phyloP scores from a whole-genome alignment of 2,888 invertebrate genomes.

The Caenorhabditis becei region DNA sequence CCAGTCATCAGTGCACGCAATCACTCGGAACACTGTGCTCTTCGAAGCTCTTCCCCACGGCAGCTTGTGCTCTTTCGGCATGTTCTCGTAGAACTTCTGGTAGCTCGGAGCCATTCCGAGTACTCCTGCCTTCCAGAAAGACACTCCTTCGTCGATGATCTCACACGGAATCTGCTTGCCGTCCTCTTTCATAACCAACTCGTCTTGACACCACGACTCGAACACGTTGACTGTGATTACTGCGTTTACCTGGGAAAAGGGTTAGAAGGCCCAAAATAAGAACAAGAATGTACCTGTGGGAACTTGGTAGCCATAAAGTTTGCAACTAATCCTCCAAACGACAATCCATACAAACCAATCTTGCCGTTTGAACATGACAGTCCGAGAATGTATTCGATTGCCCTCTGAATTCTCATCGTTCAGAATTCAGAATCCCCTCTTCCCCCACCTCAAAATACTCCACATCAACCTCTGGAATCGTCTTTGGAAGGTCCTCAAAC shows the following conservation, averaged over 20 bases:
- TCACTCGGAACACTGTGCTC: neutral
- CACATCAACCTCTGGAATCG: conserved; percentile 45
- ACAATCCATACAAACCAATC: conserved; percentile 5
- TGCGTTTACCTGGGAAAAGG: neutral
- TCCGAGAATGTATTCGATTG: conserved; percentile 32
- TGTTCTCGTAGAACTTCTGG: conserved; percentile 3
- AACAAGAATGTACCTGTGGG: neutral
- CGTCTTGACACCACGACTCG: neutral
- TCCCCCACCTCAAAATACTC: conserved; percentile 29
- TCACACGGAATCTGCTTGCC: conserved; percentile 5
- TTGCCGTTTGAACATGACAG: conserved; percentile 16
- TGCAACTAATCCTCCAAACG: conserved; percentile 8
- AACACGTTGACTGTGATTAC: conserved; percentile 4
- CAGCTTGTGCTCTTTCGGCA: neutral
- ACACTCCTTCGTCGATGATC: neutral
- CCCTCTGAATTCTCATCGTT: conserved; percentile 11
- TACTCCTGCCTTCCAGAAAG: neutral
- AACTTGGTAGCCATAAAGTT: conserved; percentile 6
- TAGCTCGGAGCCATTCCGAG: conserved; percentile 2
- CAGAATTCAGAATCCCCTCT: too few species aligned
- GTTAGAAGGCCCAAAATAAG: neutral
- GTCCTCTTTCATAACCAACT: neutral
- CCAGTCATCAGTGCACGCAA: conserved; percentile 21
- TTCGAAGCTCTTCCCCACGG: neutral
- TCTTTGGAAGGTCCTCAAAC: conserved; percentile 27